Evolutionary conservation across 2,797 vertebrate species (phyloP), one percentile per base, ranked within the genome.

Genomic region (Melanotaenia trifasciata): DNA sequence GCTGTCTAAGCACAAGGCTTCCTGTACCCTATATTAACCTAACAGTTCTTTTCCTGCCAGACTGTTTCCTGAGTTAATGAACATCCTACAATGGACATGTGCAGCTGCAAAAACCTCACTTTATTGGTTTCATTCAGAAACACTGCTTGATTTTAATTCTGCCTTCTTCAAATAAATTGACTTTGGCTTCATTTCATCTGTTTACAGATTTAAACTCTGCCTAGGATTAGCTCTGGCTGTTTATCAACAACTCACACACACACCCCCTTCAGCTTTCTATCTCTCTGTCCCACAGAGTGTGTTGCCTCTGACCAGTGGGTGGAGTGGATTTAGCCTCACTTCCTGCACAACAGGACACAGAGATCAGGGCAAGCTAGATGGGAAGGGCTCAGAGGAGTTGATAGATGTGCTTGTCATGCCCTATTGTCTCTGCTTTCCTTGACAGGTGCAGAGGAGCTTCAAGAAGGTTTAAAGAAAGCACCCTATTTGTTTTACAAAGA

Each of bases 271-370:
- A 13, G 24, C 58, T 70, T 67, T 58, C 54, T 78, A 59, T 85
- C 76, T 64, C 67, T 66, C 43, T 32, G 38, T 68, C 65, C 51
- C 76, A 73, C 20, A 22, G 67, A 73, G 59, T 87, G 87, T 89
- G 90, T 89, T 89, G 79, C 67, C 67, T 86, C 6, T 24, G 28
- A 67, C 72, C 56, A 78, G 81, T 85, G 87, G 91, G 90, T 88
- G 89, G 90, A 86, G 91, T 32, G 80, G 84, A 82, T 86, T 84
- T 67, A 50, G 75, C 78, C 54, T 43, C 2, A 66, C 86, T 92
- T 94, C 93, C 93, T 92, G 84, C 87, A 90, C 89, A 93, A 93
- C 92, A 94, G 93, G 93, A 94, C 92, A 84, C 80, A 72, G 81
- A 68, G 83, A 81, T 73, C 80, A 58, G 70, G 64, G 81, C 26